Evolutionary conservation across 2,888 invertebrate species (phyloP), one percentile per base, ranked within the genome.

Genomic region (Cephus pulcher): DNA sequence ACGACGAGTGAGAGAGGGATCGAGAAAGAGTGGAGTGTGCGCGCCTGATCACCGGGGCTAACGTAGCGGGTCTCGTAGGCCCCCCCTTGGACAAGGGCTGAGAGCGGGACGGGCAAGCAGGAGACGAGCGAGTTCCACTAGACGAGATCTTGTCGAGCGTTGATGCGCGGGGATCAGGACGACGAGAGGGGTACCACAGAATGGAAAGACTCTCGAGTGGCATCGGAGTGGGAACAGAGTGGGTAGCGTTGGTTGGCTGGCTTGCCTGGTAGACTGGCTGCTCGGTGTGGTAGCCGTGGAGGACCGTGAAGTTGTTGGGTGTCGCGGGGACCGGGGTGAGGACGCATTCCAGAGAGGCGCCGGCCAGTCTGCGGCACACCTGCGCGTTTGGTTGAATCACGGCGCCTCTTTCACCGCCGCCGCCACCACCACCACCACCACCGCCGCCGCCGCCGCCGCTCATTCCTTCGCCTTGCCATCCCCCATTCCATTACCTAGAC

Each of bases 341-440:
- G 79, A 82, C 84, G 87, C 90, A 90, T 90, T 90, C 90, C 90
- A 88, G 86, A 87, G 90, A 89, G 90, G 90, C 90, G 90, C 90
- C 90, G 89, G 89, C 89, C 87, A 90, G 90, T 90, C 90, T 90
- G 87, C 86, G 89, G 90, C 90, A 90, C 90, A 90, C 90, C 90
- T 90, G 90, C 90, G 89, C 90, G 88, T 88, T 88, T 86, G 85
- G 89, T 88, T 89, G 88, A 89, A 89, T 89, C 89, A 89, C 88
- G 89, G 89, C 89, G 89, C 89, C 89, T 77, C 80, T 80, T 76
- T 80, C 80, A 78, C 79, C 79, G 75, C 81, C 82, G 75, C 78
- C 70, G 76, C 15, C 78, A 15, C 37, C 37, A 37, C 79, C 77
- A 78, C 56, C 79, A 40, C 73, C 71, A n/a, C 74, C 81, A 4